A percentile compares a stretch with the other conserved stretches of the same genome.
Evolutionary conservation across 2,113 vertebrate species (phyloP).

Genomic region (Semnornis frantzii): DNA sequence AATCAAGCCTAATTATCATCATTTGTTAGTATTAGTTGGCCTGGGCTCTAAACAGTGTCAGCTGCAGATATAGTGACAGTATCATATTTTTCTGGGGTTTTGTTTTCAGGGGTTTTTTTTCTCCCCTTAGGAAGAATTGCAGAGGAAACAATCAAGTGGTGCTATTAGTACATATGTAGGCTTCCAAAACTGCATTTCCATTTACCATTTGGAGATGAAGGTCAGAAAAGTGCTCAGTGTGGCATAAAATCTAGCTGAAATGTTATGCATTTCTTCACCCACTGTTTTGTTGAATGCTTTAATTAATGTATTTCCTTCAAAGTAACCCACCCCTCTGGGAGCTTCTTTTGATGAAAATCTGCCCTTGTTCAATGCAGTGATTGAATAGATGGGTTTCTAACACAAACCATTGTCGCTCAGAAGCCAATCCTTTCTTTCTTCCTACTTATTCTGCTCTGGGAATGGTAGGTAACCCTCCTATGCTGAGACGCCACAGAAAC

Average conservation of each 20-base stretch:
- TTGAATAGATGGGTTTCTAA: neutral
- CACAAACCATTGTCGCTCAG: neutral
- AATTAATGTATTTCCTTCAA: constrained; percentile 65
- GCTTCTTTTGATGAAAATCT: constrained; percentile 41
- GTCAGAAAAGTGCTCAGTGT: constrained; percentile 45
- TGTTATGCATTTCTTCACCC: constrained; percentile 26
- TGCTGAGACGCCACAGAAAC: neutral
- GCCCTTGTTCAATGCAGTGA: constrained; percentile 2
- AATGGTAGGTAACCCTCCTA: neutral
- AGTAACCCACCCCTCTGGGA: neutral
- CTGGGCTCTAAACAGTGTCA: constrained; percentile 65
- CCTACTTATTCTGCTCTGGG: neutral
- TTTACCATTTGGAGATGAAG: constrained; percentile 18
- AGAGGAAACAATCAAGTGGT: constrained; percentile 14
- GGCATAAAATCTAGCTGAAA: constrained; percentile 54
- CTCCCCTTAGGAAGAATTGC: neutral
- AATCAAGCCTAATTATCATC: constrained; percentile 78
- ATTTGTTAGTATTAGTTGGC: constrained; percentile 78
- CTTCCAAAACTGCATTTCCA: constrained; percentile 8
- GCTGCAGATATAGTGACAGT: constrained; percentile 43
- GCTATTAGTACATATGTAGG: neutral
- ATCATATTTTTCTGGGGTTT: constrained; percentile 47
- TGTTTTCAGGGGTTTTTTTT: neutral
- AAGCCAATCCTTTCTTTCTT: neutral
- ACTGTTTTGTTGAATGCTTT: constrained; percentile 35